These are phyloP conservation scores for Liparis tanakae DNA, from an alignment of 2,797 vertebrate species.

Conservation along the genomic window DNA sequence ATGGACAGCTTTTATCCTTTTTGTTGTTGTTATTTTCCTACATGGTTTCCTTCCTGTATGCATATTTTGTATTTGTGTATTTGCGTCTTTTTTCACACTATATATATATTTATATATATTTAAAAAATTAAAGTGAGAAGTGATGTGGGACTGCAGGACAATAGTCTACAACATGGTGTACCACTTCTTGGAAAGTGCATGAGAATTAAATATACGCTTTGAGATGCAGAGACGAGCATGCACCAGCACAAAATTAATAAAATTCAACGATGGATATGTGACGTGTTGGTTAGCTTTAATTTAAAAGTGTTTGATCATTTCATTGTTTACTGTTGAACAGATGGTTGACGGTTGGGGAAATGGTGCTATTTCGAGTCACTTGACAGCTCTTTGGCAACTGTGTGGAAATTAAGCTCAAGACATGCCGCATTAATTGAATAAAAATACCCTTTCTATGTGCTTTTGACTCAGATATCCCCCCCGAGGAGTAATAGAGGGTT, in stretches of 20 bases:
- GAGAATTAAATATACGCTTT: slow-evolving; percentile 1
- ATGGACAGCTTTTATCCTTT: no score
- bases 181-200: background rate
- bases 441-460: slow-evolving; percentile 46
- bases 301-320: slow-evolving; percentile 32
- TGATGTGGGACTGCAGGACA: background rate
- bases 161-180: background rate
- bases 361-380: slow-evolving; percentile 54
- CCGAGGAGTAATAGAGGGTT: slow-evolving; percentile 16
- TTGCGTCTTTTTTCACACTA: background rate
- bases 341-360: slow-evolving; percentile 50
- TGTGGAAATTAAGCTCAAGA: slow-evolving; percentile 40
- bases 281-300: slow-evolving; percentile 37
- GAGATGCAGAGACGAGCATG: slow-evolving; percentile 14
- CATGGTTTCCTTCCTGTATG: background rate
- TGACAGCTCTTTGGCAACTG: slow-evolving; percentile 53
- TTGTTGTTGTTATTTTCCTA: no score
- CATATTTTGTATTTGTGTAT: background rate
- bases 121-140: background rate
- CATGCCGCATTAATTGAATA: slow-evolving; percentile 59
- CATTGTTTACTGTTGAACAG: slow-evolving; percentile 30
- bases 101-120: background rate
- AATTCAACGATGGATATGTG: slow-evolving; percentile 18
- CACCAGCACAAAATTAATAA: slow-evolving; percentile 6
- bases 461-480: slow-evolving; percentile 39